phyloP scores from a whole-genome alignment of 2,888 invertebrate genomes.

The Coelopa pilipes region DNA sequence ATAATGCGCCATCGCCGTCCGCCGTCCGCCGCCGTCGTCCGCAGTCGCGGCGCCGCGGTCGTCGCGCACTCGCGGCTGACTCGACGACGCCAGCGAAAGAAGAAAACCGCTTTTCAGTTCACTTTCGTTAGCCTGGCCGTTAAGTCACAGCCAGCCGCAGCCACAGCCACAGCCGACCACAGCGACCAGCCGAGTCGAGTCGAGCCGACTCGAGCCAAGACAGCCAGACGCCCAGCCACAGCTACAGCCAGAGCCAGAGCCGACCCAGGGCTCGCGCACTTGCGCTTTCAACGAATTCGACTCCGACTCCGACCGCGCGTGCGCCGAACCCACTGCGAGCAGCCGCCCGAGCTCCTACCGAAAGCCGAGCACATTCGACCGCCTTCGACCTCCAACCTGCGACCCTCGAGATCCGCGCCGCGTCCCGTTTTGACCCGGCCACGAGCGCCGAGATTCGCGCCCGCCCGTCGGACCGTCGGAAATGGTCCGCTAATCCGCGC shows the following conservation, averaged over 20 bases:
- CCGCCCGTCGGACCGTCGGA: too few species aligned
- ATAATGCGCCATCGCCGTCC: conserved; percentile 5
- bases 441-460: too few species aligned
- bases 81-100: conserved; percentile 45
- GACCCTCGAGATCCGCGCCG: too few species aligned
- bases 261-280: neutral
- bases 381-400: too few species aligned
- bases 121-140: conserved; percentile 55
- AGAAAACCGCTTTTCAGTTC: conserved; percentile 57
- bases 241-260: too few species aligned
- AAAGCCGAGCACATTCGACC: too few species aligned
- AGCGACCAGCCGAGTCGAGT: too few species aligned
- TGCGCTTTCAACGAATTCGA: conserved; percentile 20
- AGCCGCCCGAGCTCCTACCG: too few species aligned
- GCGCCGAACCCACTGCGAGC: too few species aligned
- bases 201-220: conserved; percentile 3
- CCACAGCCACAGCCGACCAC: neutral
- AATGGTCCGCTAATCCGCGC: too few species aligned
- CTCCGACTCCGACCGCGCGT: neutral
- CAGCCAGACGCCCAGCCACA: neutral
- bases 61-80: conserved; percentile 24
- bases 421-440: too few species aligned
- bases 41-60: neutral
- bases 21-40: neutral
- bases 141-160: conserved; percentile 44